A percentile compares a stretch with the other conserved stretches of the same genome.
phyloP scores from a whole-genome alignment of 2,113 vertebrate species.

The Leptobrachium ailaonicum region DNA sequence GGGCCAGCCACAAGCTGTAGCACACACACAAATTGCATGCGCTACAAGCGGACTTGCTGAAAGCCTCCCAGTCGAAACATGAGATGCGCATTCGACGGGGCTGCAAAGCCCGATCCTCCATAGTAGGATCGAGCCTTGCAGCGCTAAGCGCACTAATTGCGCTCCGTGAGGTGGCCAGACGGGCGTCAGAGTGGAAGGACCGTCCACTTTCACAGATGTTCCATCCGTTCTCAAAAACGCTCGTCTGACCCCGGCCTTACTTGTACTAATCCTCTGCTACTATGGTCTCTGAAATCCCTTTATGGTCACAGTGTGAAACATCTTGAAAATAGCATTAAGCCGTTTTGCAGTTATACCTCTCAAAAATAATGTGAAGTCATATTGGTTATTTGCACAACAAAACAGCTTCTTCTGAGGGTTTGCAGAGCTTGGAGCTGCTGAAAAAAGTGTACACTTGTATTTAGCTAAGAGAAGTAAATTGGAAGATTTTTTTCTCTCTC shows the following conservation, averaged over 20 bases:
- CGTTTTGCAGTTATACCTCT: background rate
- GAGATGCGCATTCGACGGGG: too few relatives aligned
- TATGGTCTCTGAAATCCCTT: background rate
- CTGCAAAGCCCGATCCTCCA: too few relatives aligned
- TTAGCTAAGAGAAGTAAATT: background rate
- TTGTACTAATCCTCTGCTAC: background rate
- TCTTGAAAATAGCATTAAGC: background rate
- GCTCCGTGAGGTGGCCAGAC: too few relatives aligned
- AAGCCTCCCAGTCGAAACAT: too few relatives aligned
- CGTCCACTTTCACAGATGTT: too few relatives aligned
- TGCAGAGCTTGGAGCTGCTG: background rate
- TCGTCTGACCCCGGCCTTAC: background rate
- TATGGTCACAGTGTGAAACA: background rate
- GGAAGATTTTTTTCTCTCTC: background rate
- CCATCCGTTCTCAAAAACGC: too few relatives aligned
- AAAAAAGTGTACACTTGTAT: background rate
- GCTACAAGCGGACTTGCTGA: too few relatives aligned
- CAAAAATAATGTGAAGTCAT: background rate
- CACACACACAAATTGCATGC: too few relatives aligned
- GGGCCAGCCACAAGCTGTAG: too few relatives aligned
- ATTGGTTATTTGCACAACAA: conserved; percentile 1
- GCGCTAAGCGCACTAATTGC: too few relatives aligned
- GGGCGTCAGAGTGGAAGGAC: too few relatives aligned
- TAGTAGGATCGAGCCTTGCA: too few relatives aligned
- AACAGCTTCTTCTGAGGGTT: background rate